phyloP scores from a whole-genome alignment of 2,113 vertebrate genomes.

The Hiodon tergisus region DNA sequence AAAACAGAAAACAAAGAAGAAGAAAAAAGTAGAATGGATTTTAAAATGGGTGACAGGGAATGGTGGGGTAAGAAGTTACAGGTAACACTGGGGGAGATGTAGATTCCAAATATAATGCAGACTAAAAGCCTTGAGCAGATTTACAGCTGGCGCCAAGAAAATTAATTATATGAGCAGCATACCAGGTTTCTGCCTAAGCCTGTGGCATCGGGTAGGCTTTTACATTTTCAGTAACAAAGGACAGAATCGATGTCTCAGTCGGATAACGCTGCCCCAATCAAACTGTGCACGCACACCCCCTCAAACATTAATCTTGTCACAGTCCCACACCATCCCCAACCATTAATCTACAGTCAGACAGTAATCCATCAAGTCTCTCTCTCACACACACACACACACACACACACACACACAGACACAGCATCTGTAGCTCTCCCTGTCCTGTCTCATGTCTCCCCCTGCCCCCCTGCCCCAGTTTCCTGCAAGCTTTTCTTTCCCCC shows the following conservation, averaged over 20 bases:
- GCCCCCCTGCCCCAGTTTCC: background rate
- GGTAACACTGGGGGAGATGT: background rate
- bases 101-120: background rate
- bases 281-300: too few species aligned
- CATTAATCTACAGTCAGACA: background rate
- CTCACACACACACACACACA: background rate
- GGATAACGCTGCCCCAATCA: too few species aligned
- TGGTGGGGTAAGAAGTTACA: background rate
- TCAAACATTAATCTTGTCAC: too few species aligned
- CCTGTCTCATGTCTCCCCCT: background rate
- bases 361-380: background rate
- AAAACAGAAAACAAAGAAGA: background rate
- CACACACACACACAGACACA: background rate
- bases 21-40: background rate
- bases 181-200: background rate
- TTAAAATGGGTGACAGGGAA: background rate
- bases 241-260: background rate
- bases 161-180: background rate
- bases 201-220: background rate
- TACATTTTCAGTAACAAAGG: slow-evolving; percentile 7
- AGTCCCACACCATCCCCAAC: background rate
- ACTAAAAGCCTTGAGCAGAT: slow-evolving; percentile 13
- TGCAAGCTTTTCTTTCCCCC: slow-evolving; percentile 31
- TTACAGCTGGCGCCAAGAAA: background rate
- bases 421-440: background rate